Evolutionary conservation across 2,113 vertebrate genomes (phyloP), one percentile per base, ranked within the genome.

Genomic region (Mixornis gularis): DNA sequence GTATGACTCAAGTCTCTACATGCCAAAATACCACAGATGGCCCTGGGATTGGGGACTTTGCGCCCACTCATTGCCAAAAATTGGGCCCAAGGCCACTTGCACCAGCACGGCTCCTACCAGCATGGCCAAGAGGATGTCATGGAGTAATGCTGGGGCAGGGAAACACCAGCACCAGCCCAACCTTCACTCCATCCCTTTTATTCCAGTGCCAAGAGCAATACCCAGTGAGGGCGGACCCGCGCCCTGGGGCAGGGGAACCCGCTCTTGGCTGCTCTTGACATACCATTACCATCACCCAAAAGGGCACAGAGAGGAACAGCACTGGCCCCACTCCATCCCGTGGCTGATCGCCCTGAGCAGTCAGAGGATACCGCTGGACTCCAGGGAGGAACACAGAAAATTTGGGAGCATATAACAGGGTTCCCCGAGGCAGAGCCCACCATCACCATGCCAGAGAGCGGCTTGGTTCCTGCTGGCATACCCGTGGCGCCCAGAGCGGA

Each of bases 401-500:
- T 62, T 5, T 63, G n/a, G 49, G 56, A 81, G 49, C 43, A 74
- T 76, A 76, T 21, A 64, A 86, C 86, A 86, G 38, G 56, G 70
- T 52, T 76, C 26, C 40, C 32, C 22, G 0, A 77, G 71, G 51
- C 79, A 74, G 68, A 55, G 60, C 26, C 53, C 74, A 36, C 56
- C 17, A 26, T 63, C 63, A 63, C 17, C 17, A 13, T 26, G 49
- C 55, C 1, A 1, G 43, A 63, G 22, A 48, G 53, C 46, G 46
- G 34, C 65, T 30, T 70, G 27, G 17, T 46, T 72, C 41, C 38
- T 62, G 36, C 41, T 24, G 20, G 20, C 14, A 30, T 70, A 29
- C 22, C 27, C 36, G 9, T 1, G 14, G 58, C 3, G 0, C 40
- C 46, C 40, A 38, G 40, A 32, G 34, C 1, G 0, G 46, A 60